Evolutionary conservation across 2,888 invertebrate genomes (phyloP).

Genomic region (Zelleria hepariella): DNA sequence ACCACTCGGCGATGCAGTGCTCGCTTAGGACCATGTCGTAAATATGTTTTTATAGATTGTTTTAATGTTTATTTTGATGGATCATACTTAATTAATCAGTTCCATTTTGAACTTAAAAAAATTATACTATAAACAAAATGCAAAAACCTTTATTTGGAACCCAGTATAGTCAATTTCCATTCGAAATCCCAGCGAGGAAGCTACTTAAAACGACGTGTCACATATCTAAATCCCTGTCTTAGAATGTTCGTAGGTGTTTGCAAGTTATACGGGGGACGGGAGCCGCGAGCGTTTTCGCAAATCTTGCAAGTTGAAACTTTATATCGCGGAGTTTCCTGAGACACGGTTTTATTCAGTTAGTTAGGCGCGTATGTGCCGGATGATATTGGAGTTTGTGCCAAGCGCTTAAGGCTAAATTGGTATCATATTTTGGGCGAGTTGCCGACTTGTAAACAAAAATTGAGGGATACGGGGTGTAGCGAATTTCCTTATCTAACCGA

Average conservation of each 20-base stretch:
- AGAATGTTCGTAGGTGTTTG: slow-evolving; percentile 32
- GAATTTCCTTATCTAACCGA: too few relatives aligned
- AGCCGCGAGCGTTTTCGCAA: slow-evolving; percentile 55
- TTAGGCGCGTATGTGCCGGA: slow-evolving; percentile 44
- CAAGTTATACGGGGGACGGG: slow-evolving; percentile 13
- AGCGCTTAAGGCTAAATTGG: slow-evolving; percentile 3
- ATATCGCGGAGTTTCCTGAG: slow-evolving; percentile 48
- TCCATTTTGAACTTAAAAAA: too few relatives aligned
- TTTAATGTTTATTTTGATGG: too few relatives aligned
- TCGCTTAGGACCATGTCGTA: too few relatives aligned
- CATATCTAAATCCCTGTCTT: slow-evolving; percentile 43
- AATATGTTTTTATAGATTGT: too few relatives aligned
- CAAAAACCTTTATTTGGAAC: background rate
- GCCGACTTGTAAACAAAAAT: background rate
- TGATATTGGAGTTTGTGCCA: slow-evolving; percentile 35
- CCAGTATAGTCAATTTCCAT: background rate
- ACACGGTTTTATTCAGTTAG: slow-evolving; percentile 56
- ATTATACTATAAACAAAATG: too few relatives aligned
- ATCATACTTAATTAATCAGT: too few relatives aligned
- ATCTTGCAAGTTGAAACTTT: slow-evolving; percentile 58
- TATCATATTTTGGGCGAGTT: background rate
- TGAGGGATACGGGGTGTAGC: too few relatives aligned
- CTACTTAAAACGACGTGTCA: background rate
- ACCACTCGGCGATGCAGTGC: too few relatives aligned
- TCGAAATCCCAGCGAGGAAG: background rate